These are phyloP conservation scores for Minunthozetes semirufus DNA, from an alignment of 2,888 invertebrate genomes.

Conservation along the genomic window DNA sequence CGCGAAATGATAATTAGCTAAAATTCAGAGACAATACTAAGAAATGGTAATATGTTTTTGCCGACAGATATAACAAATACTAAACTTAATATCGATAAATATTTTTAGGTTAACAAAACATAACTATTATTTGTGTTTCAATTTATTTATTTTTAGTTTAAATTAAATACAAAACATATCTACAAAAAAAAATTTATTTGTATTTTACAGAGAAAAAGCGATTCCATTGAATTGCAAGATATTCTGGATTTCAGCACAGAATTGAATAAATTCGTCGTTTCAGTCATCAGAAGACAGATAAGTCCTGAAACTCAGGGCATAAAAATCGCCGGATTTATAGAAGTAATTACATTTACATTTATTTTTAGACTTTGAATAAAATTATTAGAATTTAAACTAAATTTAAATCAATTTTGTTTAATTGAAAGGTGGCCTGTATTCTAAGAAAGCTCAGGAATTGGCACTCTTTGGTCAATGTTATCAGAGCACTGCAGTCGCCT, in stretches of 20 bases:
- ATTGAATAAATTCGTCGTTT: conserved; percentile 16
- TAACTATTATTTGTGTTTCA: background rate
- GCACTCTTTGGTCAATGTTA: conserved; percentile 32
- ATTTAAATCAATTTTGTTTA: background rate
- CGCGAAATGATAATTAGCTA: too few species aligned
- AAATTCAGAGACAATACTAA: too few species aligned
- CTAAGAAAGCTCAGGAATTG: conserved; percentile 33
- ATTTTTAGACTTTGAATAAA: background rate
- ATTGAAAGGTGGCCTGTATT: conserved; percentile 32
- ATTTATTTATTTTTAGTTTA: background rate
- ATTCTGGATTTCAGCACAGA: conserved; percentile 27
- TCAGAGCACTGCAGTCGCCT: conserved; percentile 32
- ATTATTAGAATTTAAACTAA: background rate
- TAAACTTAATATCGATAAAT: too few species aligned
- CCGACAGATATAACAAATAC: too few species aligned
- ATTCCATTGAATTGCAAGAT: background rate
- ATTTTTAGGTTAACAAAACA: too few species aligned
- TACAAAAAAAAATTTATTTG: too few species aligned
- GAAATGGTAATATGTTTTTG: too few species aligned
- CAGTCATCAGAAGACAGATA: conserved; percentile 25
- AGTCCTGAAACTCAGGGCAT: conserved; percentile 14
- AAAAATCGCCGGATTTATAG: conserved; percentile 33
- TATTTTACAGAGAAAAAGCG: background rate
- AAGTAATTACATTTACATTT: conserved; percentile 10
- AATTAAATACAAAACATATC: background rate